Evolutionary conservation across 30 jellyfish, hydroid and myxozoan species (phyloP).

Genomic region (Chironex yamaguchii): DNA sequence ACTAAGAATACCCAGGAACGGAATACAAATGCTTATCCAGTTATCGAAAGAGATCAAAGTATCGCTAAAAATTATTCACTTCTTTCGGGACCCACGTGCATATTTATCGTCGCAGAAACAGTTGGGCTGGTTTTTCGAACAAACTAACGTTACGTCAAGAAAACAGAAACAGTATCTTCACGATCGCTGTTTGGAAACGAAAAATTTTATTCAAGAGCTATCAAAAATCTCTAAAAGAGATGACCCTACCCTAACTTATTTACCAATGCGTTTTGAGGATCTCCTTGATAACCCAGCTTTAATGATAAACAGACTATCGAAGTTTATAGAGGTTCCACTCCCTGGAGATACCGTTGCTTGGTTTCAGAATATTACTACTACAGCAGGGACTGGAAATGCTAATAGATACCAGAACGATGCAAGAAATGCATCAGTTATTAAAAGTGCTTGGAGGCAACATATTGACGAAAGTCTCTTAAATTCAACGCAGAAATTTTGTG

Average conservation of each 20-base stretch:
- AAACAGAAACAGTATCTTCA: conserved; percentile 10
- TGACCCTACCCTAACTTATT: background rate
- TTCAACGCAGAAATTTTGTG: conserved; percentile 8
- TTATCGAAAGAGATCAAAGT: background rate
- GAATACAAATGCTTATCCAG: conserved; percentile 2
- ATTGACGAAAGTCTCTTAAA: background rate
- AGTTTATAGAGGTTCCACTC: conserved; percentile 2
- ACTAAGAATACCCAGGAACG: conserved; percentile 57
- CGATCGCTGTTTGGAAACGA: conserved; percentile 51
- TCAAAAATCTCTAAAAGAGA: background rate
- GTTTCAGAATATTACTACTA: conserved; percentile 2
- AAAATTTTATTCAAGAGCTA: conserved; percentile 25
- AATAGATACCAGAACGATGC: conserved; percentile 44
- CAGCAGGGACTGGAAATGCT: conserved; percentile 7
- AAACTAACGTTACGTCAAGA: conserved; percentile 23
- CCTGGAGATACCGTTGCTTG: conserved; percentile 1
- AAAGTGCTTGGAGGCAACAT: conserved; percentile 21
- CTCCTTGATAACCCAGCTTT: conserved; percentile 15
- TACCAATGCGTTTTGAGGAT: conserved; percentile 63
- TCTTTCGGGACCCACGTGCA: conserved; percentile 77
- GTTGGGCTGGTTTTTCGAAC: conserved; percentile 52
- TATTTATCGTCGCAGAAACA: conserved; percentile 39
- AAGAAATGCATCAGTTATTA: conserved; percentile 42
- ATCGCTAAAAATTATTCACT: conserved; percentile 41
- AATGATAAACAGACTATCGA: background rate